These are phyloP conservation scores for Drosophila serrata DNA, from an alignment of 1,140 invertebrate genomes.

Conservation along the genomic window DNA sequence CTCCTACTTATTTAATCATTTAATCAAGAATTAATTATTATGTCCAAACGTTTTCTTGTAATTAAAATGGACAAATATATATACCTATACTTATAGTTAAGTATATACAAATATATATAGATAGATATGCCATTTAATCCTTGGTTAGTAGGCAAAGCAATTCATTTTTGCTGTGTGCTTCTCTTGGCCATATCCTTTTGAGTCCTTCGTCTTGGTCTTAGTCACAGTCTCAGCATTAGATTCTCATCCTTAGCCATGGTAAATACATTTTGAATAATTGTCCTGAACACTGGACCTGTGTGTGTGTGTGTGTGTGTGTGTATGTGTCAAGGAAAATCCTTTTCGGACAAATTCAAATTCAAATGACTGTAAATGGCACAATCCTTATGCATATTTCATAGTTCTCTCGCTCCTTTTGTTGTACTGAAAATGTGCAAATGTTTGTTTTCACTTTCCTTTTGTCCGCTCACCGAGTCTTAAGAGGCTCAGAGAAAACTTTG, in stretches of 20 bases:
- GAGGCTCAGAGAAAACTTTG: slow-evolving; percentile 19
- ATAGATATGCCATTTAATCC: slow-evolving; percentile 29
- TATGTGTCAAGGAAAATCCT: slow-evolving; percentile 28
- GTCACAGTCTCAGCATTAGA: slow-evolving; percentile 2
- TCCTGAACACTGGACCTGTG: slow-evolving; percentile 8
- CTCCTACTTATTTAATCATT: background rate
- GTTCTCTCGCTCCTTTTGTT: slow-evolving; percentile 37
- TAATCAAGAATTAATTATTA: background rate
- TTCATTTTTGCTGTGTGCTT: slow-evolving; percentile 62
- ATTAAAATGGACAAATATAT: background rate
- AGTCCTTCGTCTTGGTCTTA: slow-evolving; percentile 8
- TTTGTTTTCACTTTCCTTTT: slow-evolving; percentile 44
- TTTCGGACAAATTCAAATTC: slow-evolving; percentile 48
- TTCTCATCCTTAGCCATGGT: slow-evolving; percentile 31
- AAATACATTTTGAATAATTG: slow-evolving; percentile 73
- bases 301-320: background rate
- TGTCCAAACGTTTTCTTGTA: background rate
- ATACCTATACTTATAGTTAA: too few relatives aligned
- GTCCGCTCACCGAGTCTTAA: slow-evolving; percentile 31
- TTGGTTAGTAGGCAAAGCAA: slow-evolving; percentile 41
- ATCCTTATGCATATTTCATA: slow-evolving; percentile 57
- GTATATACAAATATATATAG: background rate
- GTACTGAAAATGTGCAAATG: slow-evolving; percentile 29
- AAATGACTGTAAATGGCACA: slow-evolving; percentile 56
- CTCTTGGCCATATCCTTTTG: slow-evolving; percentile 25